Evolutionary conservation across 92 coral and sea anemone genomes (phyloP), one percentile per base, ranked within the genome.

Genomic region (Pocillopora grandis): DNA sequence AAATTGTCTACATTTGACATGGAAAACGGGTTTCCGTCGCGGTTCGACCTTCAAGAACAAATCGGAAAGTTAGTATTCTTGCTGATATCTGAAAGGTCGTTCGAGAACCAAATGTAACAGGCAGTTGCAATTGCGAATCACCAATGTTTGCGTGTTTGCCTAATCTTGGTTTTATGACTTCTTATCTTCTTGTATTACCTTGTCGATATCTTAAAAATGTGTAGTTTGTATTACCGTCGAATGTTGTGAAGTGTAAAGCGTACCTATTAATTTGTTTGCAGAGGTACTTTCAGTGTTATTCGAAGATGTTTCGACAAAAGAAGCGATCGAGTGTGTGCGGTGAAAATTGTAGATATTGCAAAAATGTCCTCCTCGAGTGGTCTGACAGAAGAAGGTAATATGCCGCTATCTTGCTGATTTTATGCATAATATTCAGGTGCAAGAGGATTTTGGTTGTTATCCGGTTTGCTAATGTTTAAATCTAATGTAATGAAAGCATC

Each of bases 241-340:
- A 64, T 15, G 63, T 57, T 74, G 86, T 49, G 27, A 72, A 42
- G 52, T 21, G 37, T 52, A 55, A 83, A 33, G 64, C 80, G 80
- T 36, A 83, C 74, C 63, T 75, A 66, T 74, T 75, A 62, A 36
- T 73, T 23, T 77, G 17, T 76, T 90, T 86, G 70, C 84, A 97
- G 99, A 91, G 99, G 99, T 15, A 94, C 99, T 2, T 97, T 97
- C 85, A 97, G 99, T 81, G 98, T 97, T 72, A 97, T 97, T 66
- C 91, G 95, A 73, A 87, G 94, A 94, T 97, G 99, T 75, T 84
- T 89, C 70, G 99, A 97, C 94, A 94, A 93, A 89, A 93, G 82
- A 86, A 76, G 94, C 67, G 91, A 91, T 80, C 92, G 93, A 56
- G 84, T 97, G 19, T 97, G 99, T 84, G 99, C 99, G 21, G 99